These are phyloP conservation scores for Ailurus styani DNA, from an alignment of 2,113 vertebrate genomes.

Conservation along the genomic window DNA sequence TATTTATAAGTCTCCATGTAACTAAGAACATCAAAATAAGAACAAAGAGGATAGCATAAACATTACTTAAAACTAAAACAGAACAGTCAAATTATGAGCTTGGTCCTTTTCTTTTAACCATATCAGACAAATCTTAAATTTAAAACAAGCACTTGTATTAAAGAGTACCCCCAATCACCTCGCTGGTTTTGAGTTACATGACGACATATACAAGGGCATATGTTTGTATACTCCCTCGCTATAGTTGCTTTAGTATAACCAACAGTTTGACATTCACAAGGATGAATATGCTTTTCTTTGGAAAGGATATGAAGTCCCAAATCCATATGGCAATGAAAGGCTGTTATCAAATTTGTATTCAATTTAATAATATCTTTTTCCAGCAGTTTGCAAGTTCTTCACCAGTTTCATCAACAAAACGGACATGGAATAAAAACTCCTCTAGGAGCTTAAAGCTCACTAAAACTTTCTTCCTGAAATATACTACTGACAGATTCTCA, in stretches of 20 bases:
- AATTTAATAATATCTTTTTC: background rate
- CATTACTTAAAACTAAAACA: background rate
- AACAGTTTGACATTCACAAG: background rate
- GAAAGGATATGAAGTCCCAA: background rate
- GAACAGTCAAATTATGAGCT: background rate
- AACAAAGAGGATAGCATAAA: background rate
- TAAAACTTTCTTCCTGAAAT: slow-evolving; percentile 60
- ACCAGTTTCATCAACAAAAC: background rate
- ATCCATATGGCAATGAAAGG: background rate
- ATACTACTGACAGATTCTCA: background rate
- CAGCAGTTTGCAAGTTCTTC: slow-evolving; percentile 1
- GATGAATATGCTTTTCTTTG: background rate
- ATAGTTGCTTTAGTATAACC: background rate
- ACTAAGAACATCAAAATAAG: background rate
- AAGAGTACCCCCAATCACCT: background rate
- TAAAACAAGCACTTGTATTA: background rate
- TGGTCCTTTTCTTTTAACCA: background rate
- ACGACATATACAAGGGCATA: background rate
- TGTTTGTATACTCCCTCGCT: background rate
- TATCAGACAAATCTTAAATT: background rate
- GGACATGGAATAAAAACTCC: slow-evolving; percentile 2
- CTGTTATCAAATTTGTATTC: background rate
- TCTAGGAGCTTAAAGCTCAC: background rate
- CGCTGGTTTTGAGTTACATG: background rate
- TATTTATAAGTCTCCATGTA: background rate